Conservation (phyloP, 2,888 invertebrate genomes). For the Callimorpha dominula region DNA sequence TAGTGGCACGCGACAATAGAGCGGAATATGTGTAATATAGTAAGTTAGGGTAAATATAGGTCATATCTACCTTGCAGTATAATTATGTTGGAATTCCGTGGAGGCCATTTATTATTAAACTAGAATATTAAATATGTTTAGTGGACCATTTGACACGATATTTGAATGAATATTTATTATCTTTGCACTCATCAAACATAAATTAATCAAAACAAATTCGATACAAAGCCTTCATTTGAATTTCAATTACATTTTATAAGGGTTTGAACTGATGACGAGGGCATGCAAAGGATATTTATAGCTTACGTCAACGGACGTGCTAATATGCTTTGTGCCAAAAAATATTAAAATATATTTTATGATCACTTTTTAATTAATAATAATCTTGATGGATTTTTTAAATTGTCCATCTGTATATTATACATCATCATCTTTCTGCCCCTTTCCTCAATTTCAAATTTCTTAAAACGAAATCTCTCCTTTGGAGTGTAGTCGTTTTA, state of each 20-base stretch:
- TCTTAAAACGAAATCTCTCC: no score
- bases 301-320: conserved; percentile 56
- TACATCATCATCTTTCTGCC: no score
- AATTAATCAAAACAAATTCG: conserved; percentile 24
- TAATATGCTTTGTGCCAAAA: conserved; percentile 1
- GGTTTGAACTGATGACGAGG: conserved; percentile 40
- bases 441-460: no score
- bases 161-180: not conserved
- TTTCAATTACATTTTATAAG: conserved; percentile 38
- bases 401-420: no score
- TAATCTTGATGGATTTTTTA: no score
- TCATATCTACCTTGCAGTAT: not conserved
- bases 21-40: not conserved
- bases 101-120: not conserved
- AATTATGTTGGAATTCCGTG: not conserved
- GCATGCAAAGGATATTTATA: conserved; percentile 43
- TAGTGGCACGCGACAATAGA: not conserved
- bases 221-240: conserved; percentile 27
- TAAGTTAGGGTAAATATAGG: not conserved
- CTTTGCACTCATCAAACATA: conserved; percentile 18
- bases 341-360: not conserved
- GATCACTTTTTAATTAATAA: no score
- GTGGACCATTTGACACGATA: not conserved
- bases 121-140: not conserved
- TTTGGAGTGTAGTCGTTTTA: no score